Conservation (phyloP, 2,113 vertebrate genomes). For the Catagonus wagneri region DNA sequence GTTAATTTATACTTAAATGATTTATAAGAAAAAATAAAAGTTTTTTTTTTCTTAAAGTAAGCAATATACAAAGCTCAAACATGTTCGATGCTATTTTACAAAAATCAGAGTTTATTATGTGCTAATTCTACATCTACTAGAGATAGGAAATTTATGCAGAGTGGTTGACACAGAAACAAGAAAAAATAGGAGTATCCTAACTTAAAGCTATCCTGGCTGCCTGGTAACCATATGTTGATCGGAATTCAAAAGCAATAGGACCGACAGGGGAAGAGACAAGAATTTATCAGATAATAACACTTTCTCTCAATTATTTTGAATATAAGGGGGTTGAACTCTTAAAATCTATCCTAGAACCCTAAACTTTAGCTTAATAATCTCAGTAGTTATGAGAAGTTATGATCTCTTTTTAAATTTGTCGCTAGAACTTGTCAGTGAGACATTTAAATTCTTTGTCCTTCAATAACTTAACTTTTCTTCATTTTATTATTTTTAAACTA, state of each 20-base stretch:
- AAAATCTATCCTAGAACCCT: neutral
- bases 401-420: neutral
- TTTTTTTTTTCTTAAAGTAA: neutral
- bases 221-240: neutral
- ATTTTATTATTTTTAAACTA: neutral
- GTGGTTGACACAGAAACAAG: conserved; percentile 57
- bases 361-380: neutral
- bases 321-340: neutral
- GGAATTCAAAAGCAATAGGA: conserved; percentile 2
- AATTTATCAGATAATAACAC: neutral
- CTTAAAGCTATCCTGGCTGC: neutral
- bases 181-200: neutral
- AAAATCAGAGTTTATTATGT: neutral
- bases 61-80: neutral
- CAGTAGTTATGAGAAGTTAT: neutral
- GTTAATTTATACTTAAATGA: neutral
- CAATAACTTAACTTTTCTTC: neutral
- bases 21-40: neutral
- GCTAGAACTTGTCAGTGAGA: neutral
- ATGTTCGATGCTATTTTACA: neutral
- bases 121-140: neutral
- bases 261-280: neutral
- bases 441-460: neutral
- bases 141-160: neutral
- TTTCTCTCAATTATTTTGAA: neutral